Evolutionary conservation across 2,888 invertebrate genomes (phyloP).

Genomic region (Hedychridium roseum): DNA sequence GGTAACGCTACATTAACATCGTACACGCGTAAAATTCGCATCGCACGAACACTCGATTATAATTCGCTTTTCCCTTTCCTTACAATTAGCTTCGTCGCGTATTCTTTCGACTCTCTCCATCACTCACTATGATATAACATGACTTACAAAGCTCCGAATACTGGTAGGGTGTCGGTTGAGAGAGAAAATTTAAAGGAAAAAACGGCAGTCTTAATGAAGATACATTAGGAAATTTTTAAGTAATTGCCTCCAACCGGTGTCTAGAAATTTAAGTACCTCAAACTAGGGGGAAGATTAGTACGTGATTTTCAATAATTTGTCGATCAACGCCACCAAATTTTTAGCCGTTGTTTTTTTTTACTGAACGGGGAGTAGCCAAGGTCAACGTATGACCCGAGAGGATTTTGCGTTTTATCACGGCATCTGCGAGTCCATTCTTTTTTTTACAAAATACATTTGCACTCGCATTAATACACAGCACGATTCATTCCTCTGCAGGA

Average conservation of each 20-base stretch:
- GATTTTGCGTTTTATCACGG: too few species aligned
- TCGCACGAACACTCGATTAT: slow-evolving; percentile 27
- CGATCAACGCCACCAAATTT: too few species aligned
- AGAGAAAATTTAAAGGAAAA: slow-evolving; percentile 22
- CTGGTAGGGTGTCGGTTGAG: slow-evolving; percentile 55
- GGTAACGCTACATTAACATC: slow-evolving; percentile 39
- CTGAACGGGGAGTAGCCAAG: too few species aligned
- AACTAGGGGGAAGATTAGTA: too few species aligned
- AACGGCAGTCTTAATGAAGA: slow-evolving; percentile 58
- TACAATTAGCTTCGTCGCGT: neutral
- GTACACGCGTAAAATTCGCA: slow-evolving; percentile 43
- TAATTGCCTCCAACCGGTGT: slow-evolving; percentile 54
- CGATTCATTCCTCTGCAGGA: too few species aligned
- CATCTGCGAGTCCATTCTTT: too few species aligned
- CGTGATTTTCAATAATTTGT: too few species aligned
- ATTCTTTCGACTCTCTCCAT: slow-evolving; percentile 1
- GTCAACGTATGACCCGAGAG: too few species aligned
- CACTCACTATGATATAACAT: slow-evolving; percentile 32
- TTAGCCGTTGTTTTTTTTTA: too few species aligned
- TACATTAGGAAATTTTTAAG: slow-evolving; percentile 60
- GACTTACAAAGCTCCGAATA: slow-evolving; percentile 56
- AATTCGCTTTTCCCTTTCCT: neutral
- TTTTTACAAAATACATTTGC: too few species aligned
- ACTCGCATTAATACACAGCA: too few species aligned
- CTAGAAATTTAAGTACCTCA: slow-evolving; percentile 56